Evolutionary conservation across 1,140 invertebrate genomes (phyloP).

Genomic region (Hylaeus volcanicus): DNA sequence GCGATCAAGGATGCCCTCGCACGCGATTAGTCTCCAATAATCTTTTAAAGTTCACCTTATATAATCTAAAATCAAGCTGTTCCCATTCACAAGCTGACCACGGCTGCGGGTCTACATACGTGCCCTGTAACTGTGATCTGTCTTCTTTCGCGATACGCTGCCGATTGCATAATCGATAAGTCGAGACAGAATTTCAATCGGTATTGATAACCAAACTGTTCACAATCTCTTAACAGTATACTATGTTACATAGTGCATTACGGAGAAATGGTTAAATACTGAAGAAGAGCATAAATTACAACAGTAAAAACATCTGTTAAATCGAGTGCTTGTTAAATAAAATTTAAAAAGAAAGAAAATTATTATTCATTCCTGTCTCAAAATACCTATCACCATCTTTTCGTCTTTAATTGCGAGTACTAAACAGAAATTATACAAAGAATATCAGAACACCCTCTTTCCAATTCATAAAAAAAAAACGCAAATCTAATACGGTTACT

Average conservation of each 20-base stretch:
- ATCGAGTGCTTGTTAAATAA: no score
- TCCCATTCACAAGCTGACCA: conserved; percentile 31
- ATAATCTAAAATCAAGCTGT: conserved; percentile 31
- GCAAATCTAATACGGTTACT: neutral
- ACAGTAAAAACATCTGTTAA: no score
- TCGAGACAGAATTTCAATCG: conserved; percentile 29
- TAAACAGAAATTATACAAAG: no score
- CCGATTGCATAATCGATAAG: conserved; percentile 32
- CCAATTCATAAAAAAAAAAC: no score
- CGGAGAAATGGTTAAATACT: no score
- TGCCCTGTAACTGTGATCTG: conserved; percentile 32
- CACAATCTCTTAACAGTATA: neutral
- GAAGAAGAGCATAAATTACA: no score
- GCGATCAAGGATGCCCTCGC: neutral
- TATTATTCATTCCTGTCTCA: no score
- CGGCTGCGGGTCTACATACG: conserved; percentile 9
- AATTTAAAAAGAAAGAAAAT: no score
- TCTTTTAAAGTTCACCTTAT: conserved; percentile 22
- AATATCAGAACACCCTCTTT: no score
- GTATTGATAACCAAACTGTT: conserved; percentile 19
- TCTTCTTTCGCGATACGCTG: conserved; percentile 20
- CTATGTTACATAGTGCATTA: no score
- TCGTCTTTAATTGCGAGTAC: no score
- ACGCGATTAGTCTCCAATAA: conserved; percentile 19
- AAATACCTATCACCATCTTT: no score